Evolutionary conservation across 2,888 invertebrate species (phyloP).

Genomic region (Oligia latruncula): DNA sequence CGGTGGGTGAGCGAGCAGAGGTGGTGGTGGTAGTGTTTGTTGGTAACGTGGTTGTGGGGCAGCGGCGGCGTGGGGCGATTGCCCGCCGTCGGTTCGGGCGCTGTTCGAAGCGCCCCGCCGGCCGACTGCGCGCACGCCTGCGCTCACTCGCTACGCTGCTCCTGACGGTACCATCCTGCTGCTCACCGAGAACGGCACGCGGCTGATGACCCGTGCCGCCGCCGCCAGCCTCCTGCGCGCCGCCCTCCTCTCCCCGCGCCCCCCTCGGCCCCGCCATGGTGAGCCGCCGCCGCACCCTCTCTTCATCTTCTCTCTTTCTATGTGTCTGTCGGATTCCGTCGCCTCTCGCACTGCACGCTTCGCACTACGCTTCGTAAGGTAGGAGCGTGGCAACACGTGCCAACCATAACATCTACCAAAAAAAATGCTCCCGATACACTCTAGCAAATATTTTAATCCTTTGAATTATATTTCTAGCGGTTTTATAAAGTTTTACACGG

Average conservation of each 20-base stretch:
- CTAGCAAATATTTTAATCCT: conserved; percentile 33
- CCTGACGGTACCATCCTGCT: conserved; percentile 91
- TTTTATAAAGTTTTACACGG: conserved; percentile 52
- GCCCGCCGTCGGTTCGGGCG: conserved; percentile 89
- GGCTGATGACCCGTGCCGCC: conserved; percentile 89
- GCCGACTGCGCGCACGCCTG: conserved; percentile 85
- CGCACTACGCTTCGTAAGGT: conserved; percentile 87
- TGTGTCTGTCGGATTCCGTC: conserved; percentile 88
- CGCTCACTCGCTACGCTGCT: conserved; percentile 91
- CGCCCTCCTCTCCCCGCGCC: conserved; percentile 89
- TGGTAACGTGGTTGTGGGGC: conserved; percentile 89
- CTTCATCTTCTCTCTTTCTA: conserved; percentile 83
- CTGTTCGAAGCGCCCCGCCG: conserved; percentile 88
- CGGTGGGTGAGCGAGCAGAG: conserved; percentile 77
- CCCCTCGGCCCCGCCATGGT: conserved; percentile 89
- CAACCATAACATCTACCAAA: conserved; percentile 43
- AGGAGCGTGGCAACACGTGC: conserved; percentile 81
- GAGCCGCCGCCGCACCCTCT: conserved; percentile 88
- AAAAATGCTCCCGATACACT: conserved; percentile 46
- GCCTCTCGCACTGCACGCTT: conserved; percentile 89
- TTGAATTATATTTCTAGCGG: conserved; percentile 47
- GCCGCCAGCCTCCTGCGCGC: conserved; percentile 89
- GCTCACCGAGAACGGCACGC: conserved; percentile 91
- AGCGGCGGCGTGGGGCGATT: conserved; percentile 88
- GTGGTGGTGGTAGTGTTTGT: conserved; percentile 82